Evolutionary conservation across 2,888 invertebrate species (phyloP).

Genomic region (Hydraecia micacea): DNA sequence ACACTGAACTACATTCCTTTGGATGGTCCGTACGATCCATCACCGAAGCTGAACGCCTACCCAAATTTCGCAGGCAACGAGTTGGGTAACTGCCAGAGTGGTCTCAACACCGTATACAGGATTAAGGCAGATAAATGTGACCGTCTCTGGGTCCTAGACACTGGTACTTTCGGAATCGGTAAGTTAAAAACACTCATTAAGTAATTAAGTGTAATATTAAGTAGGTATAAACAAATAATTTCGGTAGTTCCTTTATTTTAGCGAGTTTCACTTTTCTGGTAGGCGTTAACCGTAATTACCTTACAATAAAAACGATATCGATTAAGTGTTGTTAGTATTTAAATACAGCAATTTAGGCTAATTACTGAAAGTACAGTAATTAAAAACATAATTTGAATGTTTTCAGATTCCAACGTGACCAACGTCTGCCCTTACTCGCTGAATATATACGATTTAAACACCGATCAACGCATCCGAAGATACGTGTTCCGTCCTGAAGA

Average conservation of each 20-base stretch:
- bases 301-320: conserved; percentile 18
- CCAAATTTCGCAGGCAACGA: conserved; percentile 94
- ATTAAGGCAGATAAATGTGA: conserved; percentile 95
- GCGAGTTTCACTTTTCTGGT: conserved; percentile 33
- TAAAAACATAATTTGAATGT: background rate
- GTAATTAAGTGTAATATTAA: background rate
- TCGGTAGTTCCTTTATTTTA: conserved; percentile 1
- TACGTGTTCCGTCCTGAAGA: conserved; percentile 93
- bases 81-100: conserved; percentile 93
- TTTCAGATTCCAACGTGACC: conserved; percentile 88
- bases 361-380: conserved; percentile 1
- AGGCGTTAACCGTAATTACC: conserved; percentile 39
- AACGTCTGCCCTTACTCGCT: conserved; percentile 95
- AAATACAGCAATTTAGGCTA: conserved; percentile 11
- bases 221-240: background rate
- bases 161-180: conserved; percentile 95
- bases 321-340: conserved; percentile 12
- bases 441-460: conserved; percentile 94
- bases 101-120: conserved; percentile 94
- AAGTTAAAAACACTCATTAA: conserved; percentile 53
- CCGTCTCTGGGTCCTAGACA: conserved; percentile 95
- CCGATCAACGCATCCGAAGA: conserved; percentile 92
- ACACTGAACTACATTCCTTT: conserved; percentile 95
- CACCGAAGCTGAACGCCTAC: conserved; percentile 94
- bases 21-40: conserved; percentile 91